A percentile compares a stretch with the other conserved stretches of the same genome.
phyloP scores from a whole-genome alignment of 2,113 vertebrate genomes.

The Amblyornis subalaris region DNA sequence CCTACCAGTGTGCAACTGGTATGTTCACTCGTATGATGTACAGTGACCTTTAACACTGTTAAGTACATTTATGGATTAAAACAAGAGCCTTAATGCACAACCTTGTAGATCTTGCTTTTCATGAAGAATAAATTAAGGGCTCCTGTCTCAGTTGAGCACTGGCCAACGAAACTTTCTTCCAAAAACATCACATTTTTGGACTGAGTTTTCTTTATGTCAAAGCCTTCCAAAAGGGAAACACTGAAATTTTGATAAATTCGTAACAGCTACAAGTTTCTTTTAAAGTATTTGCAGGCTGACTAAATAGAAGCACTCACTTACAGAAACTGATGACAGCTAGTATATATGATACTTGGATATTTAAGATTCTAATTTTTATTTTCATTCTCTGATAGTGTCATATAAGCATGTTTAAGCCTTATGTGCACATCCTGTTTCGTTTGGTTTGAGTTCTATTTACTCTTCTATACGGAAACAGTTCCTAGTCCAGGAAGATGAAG shows the following conservation, averaged over 20 bases:
- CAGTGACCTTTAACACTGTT: background rate
- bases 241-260: background rate
- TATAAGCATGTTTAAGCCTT: background rate
- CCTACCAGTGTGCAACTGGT: background rate
- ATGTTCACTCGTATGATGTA: background rate
- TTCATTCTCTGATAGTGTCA: background rate
- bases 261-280: background rate
- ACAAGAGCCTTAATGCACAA: background rate
- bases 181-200: background rate
- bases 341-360: background rate
- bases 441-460: background rate
- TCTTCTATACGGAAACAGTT: background rate
- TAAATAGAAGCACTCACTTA: background rate
- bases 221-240: background rate
- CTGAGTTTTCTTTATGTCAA: background rate
- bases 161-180: background rate
- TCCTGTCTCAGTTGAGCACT: background rate
- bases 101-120: background rate
- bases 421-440: fast-evolving
- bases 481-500: background rate
- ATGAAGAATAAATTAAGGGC: background rate
- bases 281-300: background rate
- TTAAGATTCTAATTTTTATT: background rate
- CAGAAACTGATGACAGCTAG: background rate
- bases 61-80: background rate